A percentile compares a stretch with the other conserved stretches of the same genome.
These are phyloP conservation scores for Drosophila kurseongensis DNA, from an alignment of 1,140 invertebrate genomes.

Conservation along the genomic window DNA sequence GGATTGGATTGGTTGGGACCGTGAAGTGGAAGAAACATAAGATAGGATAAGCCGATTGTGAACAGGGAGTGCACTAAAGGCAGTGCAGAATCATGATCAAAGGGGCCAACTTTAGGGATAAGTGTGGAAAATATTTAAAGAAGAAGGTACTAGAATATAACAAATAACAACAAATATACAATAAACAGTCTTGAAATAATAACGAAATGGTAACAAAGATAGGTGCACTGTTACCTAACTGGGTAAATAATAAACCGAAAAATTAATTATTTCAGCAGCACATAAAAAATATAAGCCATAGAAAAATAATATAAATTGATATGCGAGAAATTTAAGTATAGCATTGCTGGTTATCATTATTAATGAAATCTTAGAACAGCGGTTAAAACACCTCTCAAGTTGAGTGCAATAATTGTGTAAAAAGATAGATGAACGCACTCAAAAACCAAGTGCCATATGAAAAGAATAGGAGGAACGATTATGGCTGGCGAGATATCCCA, in stretches of 20 bases:
- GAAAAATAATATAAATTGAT: too few species aligned
- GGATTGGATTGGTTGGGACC: constrained; percentile 15
- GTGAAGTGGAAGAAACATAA: constrained; percentile 17
- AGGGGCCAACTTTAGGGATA: neutral
- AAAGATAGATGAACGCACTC: constrained; percentile 6
- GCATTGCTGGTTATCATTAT: too few species aligned
- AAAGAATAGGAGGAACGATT: constrained; percentile 6
- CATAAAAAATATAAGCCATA: too few species aligned
- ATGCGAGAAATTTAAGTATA: too few species aligned
- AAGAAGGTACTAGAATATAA: neutral
- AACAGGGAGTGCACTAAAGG: neutral
- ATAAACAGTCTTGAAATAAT: too few species aligned
- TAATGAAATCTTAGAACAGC: neutral
- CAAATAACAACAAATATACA: too few species aligned
- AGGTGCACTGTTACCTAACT: too few species aligned
- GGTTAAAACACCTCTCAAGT: neutral
- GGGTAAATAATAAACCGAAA: too few species aligned
- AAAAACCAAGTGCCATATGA: constrained; percentile 23
- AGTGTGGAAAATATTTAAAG: neutral
- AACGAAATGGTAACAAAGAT: too few species aligned
- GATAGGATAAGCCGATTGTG: constrained; percentile 58
- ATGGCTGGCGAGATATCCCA: constrained; percentile 30
- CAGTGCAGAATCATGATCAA: constrained; percentile 3
- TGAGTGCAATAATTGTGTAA: constrained; percentile 3
- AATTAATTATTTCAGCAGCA: too few species aligned